phyloP scores from a whole-genome alignment of 2,113 vertebrate species.

The Glaucomys volans region DNA sequence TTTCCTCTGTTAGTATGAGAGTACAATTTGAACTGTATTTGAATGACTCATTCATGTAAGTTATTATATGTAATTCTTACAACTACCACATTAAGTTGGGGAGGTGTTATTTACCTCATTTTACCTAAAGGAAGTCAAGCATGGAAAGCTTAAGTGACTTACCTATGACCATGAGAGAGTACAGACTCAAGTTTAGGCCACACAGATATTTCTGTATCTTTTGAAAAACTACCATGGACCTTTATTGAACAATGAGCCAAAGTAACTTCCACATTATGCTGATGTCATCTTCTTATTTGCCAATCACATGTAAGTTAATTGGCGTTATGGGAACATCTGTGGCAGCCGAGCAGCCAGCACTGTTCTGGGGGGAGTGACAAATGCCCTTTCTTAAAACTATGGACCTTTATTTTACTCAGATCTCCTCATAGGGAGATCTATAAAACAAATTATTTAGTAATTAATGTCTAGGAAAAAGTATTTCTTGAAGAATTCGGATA shows the following conservation, averaged over 20 bases:
- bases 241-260: neutral
- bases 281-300: slow-evolving; percentile 15
- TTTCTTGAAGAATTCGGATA: slow-evolving; percentile 51
- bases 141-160: neutral
- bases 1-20: neutral
- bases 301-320: neutral
- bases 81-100: neutral
- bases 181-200: neutral
- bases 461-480: neutral
- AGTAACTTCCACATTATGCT: neutral
- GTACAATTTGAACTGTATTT: neutral
- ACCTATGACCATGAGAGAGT: neutral
- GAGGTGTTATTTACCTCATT: neutral
- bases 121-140: neutral
- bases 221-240: slow-evolving; percentile 14
- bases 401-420: slow-evolving; percentile 40
- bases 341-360: neutral
- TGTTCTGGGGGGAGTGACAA: neutral
- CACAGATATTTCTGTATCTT: neutral
- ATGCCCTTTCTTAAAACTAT: neutral
- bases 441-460: slow-evolving; percentile 10
- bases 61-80: slow-evolving; percentile 11
- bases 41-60: neutral
- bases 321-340: neutral
- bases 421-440: neutral